Evolutionary conservation across 2,797 vertebrate species (phyloP), one percentile per base, ranked within the genome.

Genomic region (Aratinga solstitialis): DNA sequence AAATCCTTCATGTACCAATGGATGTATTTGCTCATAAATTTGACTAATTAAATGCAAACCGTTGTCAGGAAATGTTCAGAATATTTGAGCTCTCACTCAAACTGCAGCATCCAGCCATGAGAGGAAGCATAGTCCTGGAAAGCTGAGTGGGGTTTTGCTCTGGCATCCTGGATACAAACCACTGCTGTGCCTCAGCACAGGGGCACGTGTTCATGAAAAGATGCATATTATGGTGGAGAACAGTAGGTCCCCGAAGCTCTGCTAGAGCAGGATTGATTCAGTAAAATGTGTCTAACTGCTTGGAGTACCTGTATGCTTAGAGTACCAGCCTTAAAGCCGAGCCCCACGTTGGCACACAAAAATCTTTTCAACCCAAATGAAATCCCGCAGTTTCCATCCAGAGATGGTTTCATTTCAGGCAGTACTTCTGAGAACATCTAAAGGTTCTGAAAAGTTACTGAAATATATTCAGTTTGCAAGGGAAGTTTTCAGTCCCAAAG

Each of bases 131-230:
- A 3, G 18, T 11, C 29, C 54, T 16, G 8, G 84, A 69, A 89
- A 77, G 19, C 26, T 29, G 20, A 0, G 1, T 40, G 53, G 42
- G 15, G 22, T 48, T 76, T 47, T 59, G 32, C 13, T 27, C 76
- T 26, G 58, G 30, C 29, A 26, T 36, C 20, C n/a, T 76, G 84
- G 45, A 9, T 53, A 27, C 27, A 56, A 72, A 24, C 21, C 63
- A 50, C 22, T 0, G 3, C 45, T 42, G 27, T 29, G 47, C 27
- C 62, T 15, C 27, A 36, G 7, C 32, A 19, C 16, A 29, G 62
- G 17, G 0, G 5, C 2, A 7, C 0, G 0, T 9, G 16, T 40
- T 89, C 53, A 17, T 32, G 29, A 29, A 47, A 29, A 45, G n/a
- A 20, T 51, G 21, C 19, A 12, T 61, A 79, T 59, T 68, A 18